Conservation (phyloP, 2,888 invertebrate genomes). For the Perizoma flavofasciatum region DNA sequence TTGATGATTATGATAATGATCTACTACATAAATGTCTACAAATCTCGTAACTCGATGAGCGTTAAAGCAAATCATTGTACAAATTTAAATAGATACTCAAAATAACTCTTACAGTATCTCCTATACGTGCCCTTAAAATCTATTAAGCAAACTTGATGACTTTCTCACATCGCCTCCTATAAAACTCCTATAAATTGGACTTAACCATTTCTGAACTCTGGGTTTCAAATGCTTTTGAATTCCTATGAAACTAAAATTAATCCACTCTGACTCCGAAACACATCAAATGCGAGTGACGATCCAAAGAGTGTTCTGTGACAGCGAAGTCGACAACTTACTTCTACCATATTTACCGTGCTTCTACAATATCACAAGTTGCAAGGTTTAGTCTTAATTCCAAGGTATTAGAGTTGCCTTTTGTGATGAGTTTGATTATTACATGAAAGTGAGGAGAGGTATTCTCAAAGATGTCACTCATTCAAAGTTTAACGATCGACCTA, state of each 20-base stretch:
- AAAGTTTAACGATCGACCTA: conserved; percentile 81
- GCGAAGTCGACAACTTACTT: conserved; percentile 70
- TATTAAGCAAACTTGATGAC: conserved; percentile 43
- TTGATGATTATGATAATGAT: too few species aligned
- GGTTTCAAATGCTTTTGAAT: conserved; percentile 58
- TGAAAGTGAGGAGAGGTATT: conserved; percentile 45
- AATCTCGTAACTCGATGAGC: not conserved
- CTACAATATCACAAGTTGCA: not conserved
- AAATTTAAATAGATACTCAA: conserved; percentile 6
- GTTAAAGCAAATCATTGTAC: not conserved
- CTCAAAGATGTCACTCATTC: conserved; percentile 81
- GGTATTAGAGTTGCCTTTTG: conserved; percentile 39
- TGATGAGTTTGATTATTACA: not conserved
- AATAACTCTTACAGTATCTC: conserved; percentile 11
- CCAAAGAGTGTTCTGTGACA: conserved; percentile 73
- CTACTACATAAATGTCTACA: not conserved
- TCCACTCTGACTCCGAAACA: conserved; percentile 69
- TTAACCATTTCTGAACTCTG: conserved; percentile 50
- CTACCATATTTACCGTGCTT: conserved; percentile 46
- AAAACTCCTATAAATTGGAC: conserved; percentile 55
- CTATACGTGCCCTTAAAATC: conserved; percentile 25
- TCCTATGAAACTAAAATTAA: conserved; percentile 74
- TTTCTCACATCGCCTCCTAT: conserved; percentile 40
- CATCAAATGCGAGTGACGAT: conserved; percentile 73
- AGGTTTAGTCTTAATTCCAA: conserved; percentile 20